Conservation (phyloP, 1,140 invertebrate species). For the Drosophila dunni region DNA sequence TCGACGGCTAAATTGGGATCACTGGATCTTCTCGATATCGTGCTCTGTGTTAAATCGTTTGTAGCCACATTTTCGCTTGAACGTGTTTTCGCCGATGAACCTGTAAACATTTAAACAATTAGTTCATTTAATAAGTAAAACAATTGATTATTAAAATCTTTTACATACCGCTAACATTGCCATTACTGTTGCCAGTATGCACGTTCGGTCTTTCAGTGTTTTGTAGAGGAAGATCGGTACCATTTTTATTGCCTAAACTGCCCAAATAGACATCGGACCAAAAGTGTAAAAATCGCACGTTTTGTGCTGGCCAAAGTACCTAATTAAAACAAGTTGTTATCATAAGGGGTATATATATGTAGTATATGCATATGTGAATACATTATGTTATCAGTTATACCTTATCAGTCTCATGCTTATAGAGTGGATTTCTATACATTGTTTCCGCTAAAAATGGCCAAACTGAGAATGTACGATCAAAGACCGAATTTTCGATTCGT, state of each 20-base stretch:
- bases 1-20: slow-evolving; percentile 92
- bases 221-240: slow-evolving; percentile 66
- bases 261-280: slow-evolving; percentile 95
- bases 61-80: slow-evolving; percentile 92
- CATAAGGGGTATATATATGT: slow-evolving; percentile 1
- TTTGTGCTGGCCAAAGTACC: slow-evolving; percentile 94
- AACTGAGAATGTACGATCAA: slow-evolving; percentile 92
- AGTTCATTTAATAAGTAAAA: background rate
- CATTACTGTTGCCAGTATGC: slow-evolving; percentile 61
- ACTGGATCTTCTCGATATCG: slow-evolving; percentile 89
- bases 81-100: slow-evolving; percentile 90
- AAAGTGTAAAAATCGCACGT: slow-evolving; percentile 91
- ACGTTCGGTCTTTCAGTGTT: slow-evolving; percentile 84
- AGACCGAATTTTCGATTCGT: slow-evolving; percentile 88
- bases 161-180: slow-evolving; percentile 8
- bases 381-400: slow-evolving; percentile 55
- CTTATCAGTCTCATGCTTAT: slow-evolving; percentile 87
- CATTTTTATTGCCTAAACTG: slow-evolving; percentile 84
- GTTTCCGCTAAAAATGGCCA: slow-evolving; percentile 93
- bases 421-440: slow-evolving; percentile 94
- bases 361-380: slow-evolving; percentile 4
- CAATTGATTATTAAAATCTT: background rate
- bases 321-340: slow-evolving; percentile 84
- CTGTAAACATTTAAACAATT: slow-evolving; percentile 66
- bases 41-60: slow-evolving; percentile 87